phyloP scores from a whole-genome alignment of 2,113 vertebrate genomes.

The Mirounga angustirostris region DNA sequence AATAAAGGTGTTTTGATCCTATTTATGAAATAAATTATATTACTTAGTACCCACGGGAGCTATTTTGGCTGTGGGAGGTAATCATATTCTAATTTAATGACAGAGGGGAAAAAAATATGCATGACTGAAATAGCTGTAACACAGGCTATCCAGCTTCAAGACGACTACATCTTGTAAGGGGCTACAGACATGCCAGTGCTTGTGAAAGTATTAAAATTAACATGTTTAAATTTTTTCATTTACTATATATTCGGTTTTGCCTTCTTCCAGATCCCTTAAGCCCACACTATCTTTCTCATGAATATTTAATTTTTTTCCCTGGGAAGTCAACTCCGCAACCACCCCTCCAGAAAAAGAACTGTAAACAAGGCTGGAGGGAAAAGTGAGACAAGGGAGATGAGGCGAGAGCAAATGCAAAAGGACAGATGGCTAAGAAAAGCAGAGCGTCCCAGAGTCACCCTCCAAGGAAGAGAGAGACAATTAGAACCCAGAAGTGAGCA shows the following conservation, averaged over 20 bases:
- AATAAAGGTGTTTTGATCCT: constrained; percentile 82
- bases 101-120: constrained; percentile 65
- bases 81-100: constrained; percentile 85
- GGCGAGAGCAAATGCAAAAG: constrained; percentile 48
- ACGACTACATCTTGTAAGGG: constrained; percentile 80
- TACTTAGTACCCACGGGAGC: constrained; percentile 81
- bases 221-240: constrained; percentile 79
- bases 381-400: constrained; percentile 50
- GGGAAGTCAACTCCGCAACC: constrained; percentile 45
- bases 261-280: constrained; percentile 73
- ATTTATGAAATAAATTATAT: constrained; percentile 86
- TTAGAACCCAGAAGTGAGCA: constrained; percentile 46
- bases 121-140: constrained; percentile 81
- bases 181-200: constrained; percentile 37
- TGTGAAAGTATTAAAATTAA: constrained; percentile 83
- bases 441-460: constrained; percentile 1
- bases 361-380: constrained; percentile 65
- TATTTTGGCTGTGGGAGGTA: constrained; percentile 82
- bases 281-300: constrained; percentile 72
- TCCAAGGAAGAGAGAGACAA: constrained; percentile 34
- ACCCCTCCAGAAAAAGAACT: constrained; percentile 64
- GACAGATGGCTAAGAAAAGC: constrained; percentile 67
- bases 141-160: constrained; percentile 71
- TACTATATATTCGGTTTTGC: constrained; percentile 75
- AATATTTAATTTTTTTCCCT: constrained; percentile 72